Conservation (phyloP, 2,797 vertebrate genomes). For the Allobates femoralis region DNA sequence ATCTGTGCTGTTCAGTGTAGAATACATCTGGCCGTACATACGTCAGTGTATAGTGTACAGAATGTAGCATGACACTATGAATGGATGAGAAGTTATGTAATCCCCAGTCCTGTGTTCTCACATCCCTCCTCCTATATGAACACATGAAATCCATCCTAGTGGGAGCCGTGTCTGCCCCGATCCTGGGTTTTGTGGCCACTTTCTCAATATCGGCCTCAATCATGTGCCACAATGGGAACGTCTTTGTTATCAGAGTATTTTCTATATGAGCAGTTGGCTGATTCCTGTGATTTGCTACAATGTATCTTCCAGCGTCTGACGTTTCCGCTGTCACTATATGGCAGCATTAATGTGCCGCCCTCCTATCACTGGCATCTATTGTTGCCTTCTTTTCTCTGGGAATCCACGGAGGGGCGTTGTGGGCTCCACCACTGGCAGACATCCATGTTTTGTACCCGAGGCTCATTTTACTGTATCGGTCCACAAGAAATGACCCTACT, state of each 20-base stretch:
- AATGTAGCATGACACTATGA: not conserved
- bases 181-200: too few relatives aligned
- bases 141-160: not conserved
- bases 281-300: not conserved
- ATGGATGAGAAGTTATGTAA: not conserved
- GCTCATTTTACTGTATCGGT: not conserved
- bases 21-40: too few relatives aligned
- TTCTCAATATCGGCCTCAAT: too few relatives aligned
- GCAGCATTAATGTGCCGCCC: not conserved
- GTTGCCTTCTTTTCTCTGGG: not conserved
- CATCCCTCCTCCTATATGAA: not conserved
- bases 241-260: not conserved
- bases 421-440: slow-evolving; percentile 5
- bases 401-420: not conserved
- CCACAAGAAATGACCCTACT: not conserved
- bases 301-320: not conserved
- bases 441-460: not conserved
- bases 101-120: not conserved
- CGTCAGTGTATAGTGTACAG: not conserved
- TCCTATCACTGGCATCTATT: not conserved
- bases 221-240: not conserved
- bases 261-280: not conserved
- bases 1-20: too few relatives aligned
- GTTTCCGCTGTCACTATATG: not conserved
- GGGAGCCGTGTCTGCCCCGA: not conserved